Evolutionary conservation across 2,888 invertebrate genomes (phyloP), one percentile per base, ranked within the genome.

Genomic region (Eilema depressum): DNA sequence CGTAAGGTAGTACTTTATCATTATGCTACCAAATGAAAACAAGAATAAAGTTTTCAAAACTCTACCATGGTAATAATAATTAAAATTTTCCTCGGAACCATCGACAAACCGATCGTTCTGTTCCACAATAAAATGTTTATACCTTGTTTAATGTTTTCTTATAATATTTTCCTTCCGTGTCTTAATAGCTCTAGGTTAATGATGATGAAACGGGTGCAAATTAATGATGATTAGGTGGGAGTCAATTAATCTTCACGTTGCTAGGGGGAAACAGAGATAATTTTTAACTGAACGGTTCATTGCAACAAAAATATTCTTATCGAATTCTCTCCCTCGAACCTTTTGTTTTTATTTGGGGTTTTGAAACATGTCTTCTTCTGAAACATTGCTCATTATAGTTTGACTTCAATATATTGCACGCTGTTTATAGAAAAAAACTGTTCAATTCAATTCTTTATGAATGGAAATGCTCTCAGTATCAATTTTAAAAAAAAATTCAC

Each of bases 81-180:
- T 33, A 11, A 70, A 75, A 70, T 76, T 76, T 73, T 12, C 23
- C 3, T 25, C 25, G 2, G 25, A 41, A 37, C 17, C 26, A 20
- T 63, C 10, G 17, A 17, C 26, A 41, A 41, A 63, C 41, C 11
- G 37, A 63, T 20, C 1, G 41, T 37, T 63, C 41, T 37, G 41
- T 63, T 41, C 1, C 5, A 60, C 37, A 66, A 26, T 53, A 60
- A 28, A 26, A 66, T 14, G 17, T 14, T 66, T 33, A 26, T 59
- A 3, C 26, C 14, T 57, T 63, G n/a, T 53, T 53, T 53, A n/a
- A 70, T 68, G 63, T 61, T 65, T 25, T 41, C 28, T 66, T n/a
- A 47, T 70, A 60, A 67, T 41, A 72, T 72, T 76, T 70, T 74
- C 56, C 28, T 41, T 60, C 70, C 57, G 53, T 67, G 30, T 59